These are phyloP conservation scores for Ptychobarbus kaznakovi DNA, from an alignment of 2,797 vertebrate genomes.

Conservation along the genomic window DNA sequence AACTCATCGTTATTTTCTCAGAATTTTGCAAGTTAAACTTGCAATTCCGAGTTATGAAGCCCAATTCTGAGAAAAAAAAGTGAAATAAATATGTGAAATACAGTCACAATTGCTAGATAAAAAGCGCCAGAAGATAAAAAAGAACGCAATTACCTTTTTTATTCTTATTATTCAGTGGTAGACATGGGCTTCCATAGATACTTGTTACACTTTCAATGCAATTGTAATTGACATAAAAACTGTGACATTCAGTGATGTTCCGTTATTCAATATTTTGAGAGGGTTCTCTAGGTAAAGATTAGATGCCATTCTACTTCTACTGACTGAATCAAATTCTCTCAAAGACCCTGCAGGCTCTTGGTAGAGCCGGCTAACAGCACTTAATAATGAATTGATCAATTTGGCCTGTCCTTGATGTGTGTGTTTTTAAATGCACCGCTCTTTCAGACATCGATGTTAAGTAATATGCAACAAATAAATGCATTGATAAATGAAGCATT, in stretches of 20 bases:
- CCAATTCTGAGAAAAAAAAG: too few relatives aligned
- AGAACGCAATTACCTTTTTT: background rate
- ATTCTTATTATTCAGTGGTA: background rate
- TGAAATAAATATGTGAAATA: too few relatives aligned
- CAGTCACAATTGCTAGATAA: background rate
- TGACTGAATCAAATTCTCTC: slow-evolving; percentile 42
- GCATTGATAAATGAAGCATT: slow-evolving; percentile 3
- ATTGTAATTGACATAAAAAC: background rate
- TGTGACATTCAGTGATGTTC: too few relatives aligned
- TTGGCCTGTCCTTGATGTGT: slow-evolving; percentile 29
- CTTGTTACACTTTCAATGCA: background rate
- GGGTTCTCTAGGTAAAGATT: slow-evolving; percentile 8
- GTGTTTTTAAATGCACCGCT: slow-evolving; percentile 34
- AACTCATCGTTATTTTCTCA: background rate
- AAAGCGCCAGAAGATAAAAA: background rate
- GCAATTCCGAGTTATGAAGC: background rate
- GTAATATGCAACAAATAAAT: slow-evolving; percentile 47
- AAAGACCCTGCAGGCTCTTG: slow-evolving; percentile 22
- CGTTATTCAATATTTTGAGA: background rate
- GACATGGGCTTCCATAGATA: background rate
- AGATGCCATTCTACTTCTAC: slow-evolving; percentile 40
- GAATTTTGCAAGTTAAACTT: background rate
- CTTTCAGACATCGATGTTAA: slow-evolving; percentile 41
- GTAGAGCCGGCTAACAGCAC: slow-evolving; percentile 32
- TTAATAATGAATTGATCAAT: slow-evolving; percentile 64